phyloP scores from a whole-genome alignment of 1,140 invertebrate genomes.

The Apis dorsata region DNA sequence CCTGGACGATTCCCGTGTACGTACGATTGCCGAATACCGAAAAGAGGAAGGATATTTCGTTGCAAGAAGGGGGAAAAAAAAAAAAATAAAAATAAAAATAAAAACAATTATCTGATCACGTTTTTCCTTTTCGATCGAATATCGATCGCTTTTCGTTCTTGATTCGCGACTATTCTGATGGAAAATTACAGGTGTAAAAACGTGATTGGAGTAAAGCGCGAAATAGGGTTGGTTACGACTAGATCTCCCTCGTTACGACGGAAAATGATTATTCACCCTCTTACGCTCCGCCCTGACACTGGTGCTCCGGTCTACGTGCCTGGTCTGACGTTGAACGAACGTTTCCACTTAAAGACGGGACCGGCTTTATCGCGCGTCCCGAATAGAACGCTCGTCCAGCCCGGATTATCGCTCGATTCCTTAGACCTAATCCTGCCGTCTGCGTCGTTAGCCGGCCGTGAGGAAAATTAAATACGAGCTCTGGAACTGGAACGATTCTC shows the following conservation, averaged over 20 bases:
- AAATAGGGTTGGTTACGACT: constrained; percentile 70
- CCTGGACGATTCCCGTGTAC: background rate
- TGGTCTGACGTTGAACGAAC: constrained; percentile 72
- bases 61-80: background rate
- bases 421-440: constrained; percentile 58
- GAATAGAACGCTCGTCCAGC: constrained; percentile 54
- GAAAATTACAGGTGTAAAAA: constrained; percentile 40
- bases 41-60: background rate
- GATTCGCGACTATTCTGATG: background rate
- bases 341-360: constrained; percentile 71
- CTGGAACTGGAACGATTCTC: constrained; percentile 20
- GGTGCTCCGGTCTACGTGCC: constrained; percentile 49
- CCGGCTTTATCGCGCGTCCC: constrained; percentile 64
- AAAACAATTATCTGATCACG: background rate
- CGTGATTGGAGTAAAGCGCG: constrained; percentile 54
- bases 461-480: constrained; percentile 54
- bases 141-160: no score
- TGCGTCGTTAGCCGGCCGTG: constrained; percentile 38
- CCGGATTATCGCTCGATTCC: constrained; percentile 62
- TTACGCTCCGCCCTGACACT: constrained; percentile 46
- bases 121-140: background rate
- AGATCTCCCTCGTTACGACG: constrained; percentile 70
- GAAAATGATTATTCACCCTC: constrained; percentile 76
- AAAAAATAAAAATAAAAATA: background rate
- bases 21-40: background rate